phyloP scores from a whole-genome alignment of 2,888 invertebrate species.

The Neoitamus cyanurus region DNA sequence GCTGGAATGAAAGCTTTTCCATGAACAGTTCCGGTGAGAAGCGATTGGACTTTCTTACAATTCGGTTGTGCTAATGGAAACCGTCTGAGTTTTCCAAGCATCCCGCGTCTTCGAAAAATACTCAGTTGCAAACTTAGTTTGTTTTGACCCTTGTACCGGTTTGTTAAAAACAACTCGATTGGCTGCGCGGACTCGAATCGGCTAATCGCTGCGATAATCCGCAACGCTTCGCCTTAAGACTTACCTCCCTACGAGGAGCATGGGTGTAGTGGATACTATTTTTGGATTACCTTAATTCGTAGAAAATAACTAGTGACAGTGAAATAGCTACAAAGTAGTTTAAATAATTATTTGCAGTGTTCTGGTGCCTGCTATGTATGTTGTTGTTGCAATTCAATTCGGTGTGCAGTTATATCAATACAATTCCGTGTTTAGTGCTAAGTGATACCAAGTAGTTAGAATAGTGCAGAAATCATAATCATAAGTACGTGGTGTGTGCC shows the following conservation, averaged over 20 bases:
- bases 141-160: slow-evolving; percentile 5
- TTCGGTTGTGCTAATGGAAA: background rate
- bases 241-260: background rate
- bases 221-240: background rate
- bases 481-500: background rate
- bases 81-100: background rate
- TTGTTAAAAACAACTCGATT: background rate
- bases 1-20: background rate
- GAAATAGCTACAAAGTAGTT: background rate
- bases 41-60: background rate
- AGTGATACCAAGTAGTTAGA: background rate
- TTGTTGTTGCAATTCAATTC: background rate
- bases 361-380: background rate
- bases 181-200: background rate
- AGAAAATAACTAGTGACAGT: background rate
- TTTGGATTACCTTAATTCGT: background rate
- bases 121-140: background rate
- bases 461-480: background rate
- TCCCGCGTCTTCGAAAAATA: background rate
- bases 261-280: background rate
- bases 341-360: background rate
- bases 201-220: background rate
- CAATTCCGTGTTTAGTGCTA: background rate
- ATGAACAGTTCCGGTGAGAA: background rate
- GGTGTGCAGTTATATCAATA: background rate